A percentile compares a stretch with the other conserved stretches of the same genome.
Evolutionary conservation across 2,797 vertebrate genomes (phyloP).

Genomic region (Girardinus metallicus): DNA sequence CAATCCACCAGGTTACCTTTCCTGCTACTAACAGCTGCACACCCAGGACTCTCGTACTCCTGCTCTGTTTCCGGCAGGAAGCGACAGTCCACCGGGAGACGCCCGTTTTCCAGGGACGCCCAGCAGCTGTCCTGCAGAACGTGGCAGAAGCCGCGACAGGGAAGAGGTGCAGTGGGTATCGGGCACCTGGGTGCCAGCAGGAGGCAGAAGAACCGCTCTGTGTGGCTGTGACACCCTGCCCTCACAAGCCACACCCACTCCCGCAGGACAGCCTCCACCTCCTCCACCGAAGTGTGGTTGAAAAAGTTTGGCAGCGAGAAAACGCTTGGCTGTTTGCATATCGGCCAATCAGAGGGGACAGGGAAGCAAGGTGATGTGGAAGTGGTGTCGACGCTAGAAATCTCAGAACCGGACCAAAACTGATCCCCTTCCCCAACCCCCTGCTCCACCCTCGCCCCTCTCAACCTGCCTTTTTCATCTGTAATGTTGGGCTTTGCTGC

Average conservation of each 20-base stretch:
- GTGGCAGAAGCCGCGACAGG: conserved; percentile 89
- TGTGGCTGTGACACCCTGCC: conserved; percentile 83
- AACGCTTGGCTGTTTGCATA: conserved; percentile 76
- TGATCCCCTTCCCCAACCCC: conserved; percentile 23
- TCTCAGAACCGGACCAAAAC: conserved; percentile 12
- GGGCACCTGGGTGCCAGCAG: conserved; percentile 85
- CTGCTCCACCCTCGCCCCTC: conserved; percentile 37
- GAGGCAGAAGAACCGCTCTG: conserved; percentile 90
- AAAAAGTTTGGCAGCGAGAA: conserved; percentile 86
- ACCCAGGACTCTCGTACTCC: conserved; percentile 71
- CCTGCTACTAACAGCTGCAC: conserved; percentile 85
- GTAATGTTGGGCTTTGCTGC: conserved; percentile 44
- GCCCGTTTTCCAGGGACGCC: conserved; percentile 75
- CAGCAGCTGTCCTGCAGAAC: conserved; percentile 88
- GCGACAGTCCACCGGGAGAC: conserved; percentile 85
- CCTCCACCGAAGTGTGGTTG: conserved; percentile 76
- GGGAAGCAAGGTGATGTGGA: conserved; percentile 72
- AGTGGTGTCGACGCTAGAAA: conserved; percentile 16
- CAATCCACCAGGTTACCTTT: conserved; percentile 86
- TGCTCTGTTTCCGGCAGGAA: conserved; percentile 78
- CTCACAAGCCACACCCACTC: conserved; percentile 84
- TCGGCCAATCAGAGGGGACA: conserved; percentile 70
- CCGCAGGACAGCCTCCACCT: conserved; percentile 74
- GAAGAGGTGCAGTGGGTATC: conserved; percentile 51
- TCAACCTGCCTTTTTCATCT: conserved; percentile 63